A percentile compares a stretch with the other conserved stretches of the same genome.
Conservation (phyloP, 1,140 invertebrate genomes). For the Trichoplusia ni region DNA sequence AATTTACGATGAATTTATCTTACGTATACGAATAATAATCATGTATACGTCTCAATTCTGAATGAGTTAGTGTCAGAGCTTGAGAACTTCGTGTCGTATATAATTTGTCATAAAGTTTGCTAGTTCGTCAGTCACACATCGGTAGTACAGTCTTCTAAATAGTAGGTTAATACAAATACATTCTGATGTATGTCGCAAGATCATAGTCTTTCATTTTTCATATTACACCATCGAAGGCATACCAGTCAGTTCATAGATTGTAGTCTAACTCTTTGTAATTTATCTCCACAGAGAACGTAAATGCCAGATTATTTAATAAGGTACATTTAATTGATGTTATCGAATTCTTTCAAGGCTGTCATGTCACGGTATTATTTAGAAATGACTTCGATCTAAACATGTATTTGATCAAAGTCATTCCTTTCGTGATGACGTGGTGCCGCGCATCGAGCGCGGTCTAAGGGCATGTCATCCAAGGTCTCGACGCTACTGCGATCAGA, state of each 20-base stretch:
- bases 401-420: constrained; percentile 71
- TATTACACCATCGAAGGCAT: no score
- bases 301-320: no score
- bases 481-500: constrained; percentile 77
- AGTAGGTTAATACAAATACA: no score
- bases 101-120: neutral
- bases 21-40: constrained; percentile 21
- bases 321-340: no score
- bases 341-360: neutral
- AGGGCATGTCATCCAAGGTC: constrained; percentile 63
- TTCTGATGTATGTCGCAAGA: no score
- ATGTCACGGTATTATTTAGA: neutral
- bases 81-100: neutral
- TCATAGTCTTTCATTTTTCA: no score
- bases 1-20: constrained; percentile 14
- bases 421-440: constrained; percentile 49
- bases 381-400: constrained; percentile 53
- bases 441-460: constrained; percentile 58
- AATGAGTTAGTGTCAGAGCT: neutral
- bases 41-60: constrained; percentile 15
- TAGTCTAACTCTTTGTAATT: no score
- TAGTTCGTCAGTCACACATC: neutral
- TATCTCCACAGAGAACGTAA: no score
- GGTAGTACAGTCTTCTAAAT: constrained; percentile 10
- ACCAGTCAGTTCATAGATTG: no score